Conservation (phyloP, 2,797 vertebrate genomes). For the Malacoraja senta region DNA sequence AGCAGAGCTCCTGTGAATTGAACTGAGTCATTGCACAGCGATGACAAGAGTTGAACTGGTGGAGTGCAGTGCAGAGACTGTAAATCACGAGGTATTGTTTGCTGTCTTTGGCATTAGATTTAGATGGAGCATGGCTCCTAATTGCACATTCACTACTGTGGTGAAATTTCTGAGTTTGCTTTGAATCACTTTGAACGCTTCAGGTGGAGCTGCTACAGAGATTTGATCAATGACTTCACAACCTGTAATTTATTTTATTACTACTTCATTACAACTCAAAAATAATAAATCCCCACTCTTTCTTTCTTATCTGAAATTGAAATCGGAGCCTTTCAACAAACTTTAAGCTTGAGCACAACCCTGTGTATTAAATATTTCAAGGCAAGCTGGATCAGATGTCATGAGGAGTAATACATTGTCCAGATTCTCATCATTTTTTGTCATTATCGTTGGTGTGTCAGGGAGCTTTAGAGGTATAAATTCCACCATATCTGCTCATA, state of each 20-base stretch:
- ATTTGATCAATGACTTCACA: not conserved
- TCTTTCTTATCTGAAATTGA: constrained; percentile 6
- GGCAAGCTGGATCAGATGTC: not conserved
- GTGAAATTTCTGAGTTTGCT: not conserved
- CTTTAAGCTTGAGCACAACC: not conserved
- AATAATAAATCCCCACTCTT: not conserved
- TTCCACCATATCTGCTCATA: constrained; percentile 7
- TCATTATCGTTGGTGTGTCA: not conserved
- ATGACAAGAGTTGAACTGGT: not conserved
- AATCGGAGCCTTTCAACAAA: not conserved
- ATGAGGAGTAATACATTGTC: not conserved
- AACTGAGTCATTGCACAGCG: not conserved
- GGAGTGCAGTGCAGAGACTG: not conserved
- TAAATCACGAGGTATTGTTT: constrained; percentile 22
- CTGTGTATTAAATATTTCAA: not conserved
- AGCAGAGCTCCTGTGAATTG: not conserved
- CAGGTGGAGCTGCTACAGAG: not conserved
- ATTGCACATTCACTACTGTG: not conserved
- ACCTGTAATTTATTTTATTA: not conserved
- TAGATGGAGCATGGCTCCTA: not conserved
- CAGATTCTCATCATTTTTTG: constrained; percentile 16
- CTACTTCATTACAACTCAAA: not conserved
- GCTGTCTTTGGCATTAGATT: not conserved
- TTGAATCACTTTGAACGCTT: not conserved
- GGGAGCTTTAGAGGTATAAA: not conserved